Base-by-base conservation (phyloP, 2,797 vertebrate species). In the Erithacus rubecula region DNA sequence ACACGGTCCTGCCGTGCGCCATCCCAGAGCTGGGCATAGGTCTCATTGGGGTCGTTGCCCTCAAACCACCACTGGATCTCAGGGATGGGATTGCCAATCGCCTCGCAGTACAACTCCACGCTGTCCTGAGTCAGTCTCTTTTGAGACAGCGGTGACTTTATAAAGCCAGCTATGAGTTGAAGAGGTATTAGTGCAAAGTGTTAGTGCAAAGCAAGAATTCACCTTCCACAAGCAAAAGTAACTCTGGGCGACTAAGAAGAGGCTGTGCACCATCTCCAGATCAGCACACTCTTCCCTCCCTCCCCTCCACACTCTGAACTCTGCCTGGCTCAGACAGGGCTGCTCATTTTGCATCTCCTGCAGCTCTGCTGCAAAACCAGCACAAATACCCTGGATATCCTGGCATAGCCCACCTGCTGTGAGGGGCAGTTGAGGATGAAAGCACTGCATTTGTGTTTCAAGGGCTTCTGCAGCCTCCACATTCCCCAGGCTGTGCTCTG, bases 31-130 rank as follows among this genome's bases (percentile, higher is more conserved):
- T 99, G 99, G 29, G 97, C 97, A 93, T 96, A 95, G 34, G 97
- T 98, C 90, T 99, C 98, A 24, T 98, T 98, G 63, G 98, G 98
- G 89, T 98, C 98, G 21, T 98, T 98, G 1, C 98, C 98, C 94
- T 98, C 98, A 95, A 98, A 99, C 98, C 99, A 99, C 99, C 99
- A 99, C 97, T 99, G 99, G 92, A 99, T 98, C 97, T 99, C 99
- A 0, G 99, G 99, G 86, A 99, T 98, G 47, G 99, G 99, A 62
- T 84, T 98, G 83, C 99, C 99, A 95, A 99, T 97, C 24, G 99
- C 99, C 97, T 99, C 99, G 55, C 99, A 99, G 95, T 99, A 98
- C 95, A 99, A 97, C 90, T 98, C 98, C 34, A 98, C 98, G 18
- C 96, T 97, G 97, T 98, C 98, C 89, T 97, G 97, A 26, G 97